Evolutionary conservation across 2,888 invertebrate genomes (phyloP).

Genomic region (Clunio marinus): DNA sequence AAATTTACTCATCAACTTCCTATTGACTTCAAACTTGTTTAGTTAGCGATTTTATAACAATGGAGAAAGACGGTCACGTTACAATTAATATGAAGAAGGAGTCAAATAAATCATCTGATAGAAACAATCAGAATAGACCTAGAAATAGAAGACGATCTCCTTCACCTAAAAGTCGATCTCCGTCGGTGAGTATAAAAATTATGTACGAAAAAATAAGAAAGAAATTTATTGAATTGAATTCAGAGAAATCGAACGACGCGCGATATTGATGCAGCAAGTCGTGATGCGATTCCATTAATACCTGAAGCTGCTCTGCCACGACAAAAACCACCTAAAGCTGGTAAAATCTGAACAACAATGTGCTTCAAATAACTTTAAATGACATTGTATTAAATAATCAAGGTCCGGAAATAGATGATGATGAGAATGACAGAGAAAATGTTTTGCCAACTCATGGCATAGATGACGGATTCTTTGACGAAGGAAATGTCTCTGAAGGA

Average conservation of each 20-base stretch:
- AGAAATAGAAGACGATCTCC: constrained; percentile 15
- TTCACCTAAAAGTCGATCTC: constrained; percentile 1
- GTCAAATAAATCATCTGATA: too few relatives aligned
- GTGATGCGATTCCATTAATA: constrained; percentile 15
- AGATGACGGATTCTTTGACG: constrained; percentile 27
- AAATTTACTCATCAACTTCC: too few relatives aligned
- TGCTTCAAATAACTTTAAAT: not conserved
- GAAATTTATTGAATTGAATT: not conserved
- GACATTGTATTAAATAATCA: not conserved
- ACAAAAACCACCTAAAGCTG: constrained; percentile 18
- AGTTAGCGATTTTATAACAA: too few relatives aligned
- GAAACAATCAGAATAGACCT: not conserved
- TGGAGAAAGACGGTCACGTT: too few relatives aligned
- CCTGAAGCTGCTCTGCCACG: constrained; percentile 22
- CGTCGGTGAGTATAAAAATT: constrained; percentile 14
- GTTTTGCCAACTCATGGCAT: not conserved
- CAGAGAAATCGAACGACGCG: constrained; percentile 7
- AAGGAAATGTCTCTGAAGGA: not conserved
- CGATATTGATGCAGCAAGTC: constrained; percentile 12
- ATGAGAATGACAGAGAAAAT: constrained; percentile 1
- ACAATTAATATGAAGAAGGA: too few relatives aligned
- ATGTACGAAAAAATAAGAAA: not conserved
- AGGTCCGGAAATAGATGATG: constrained; percentile 32
- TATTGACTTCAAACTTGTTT: too few relatives aligned
- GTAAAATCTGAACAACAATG: not conserved